Percentiles rank a stretch among this genome's conserved stretches.
Evolutionary conservation across 2,113 vertebrate species (phyloP).

Genomic region (Seriola rivoliana): DNA sequence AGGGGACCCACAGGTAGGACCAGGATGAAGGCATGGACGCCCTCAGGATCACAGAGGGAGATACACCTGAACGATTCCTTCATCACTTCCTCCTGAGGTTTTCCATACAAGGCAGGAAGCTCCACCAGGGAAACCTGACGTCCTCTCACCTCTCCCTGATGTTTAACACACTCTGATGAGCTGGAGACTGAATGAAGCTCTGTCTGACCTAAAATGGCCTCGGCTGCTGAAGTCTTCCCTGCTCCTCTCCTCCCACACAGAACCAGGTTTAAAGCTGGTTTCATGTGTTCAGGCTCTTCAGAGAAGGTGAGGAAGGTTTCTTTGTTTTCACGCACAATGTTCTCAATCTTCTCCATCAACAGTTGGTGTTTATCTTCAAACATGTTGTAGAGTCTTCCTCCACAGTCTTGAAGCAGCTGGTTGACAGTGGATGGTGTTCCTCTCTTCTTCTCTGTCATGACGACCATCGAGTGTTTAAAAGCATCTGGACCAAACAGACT

Average conservation of each 20-base stretch:
- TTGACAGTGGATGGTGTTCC: too few relatives aligned
- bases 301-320: conserved; percentile 10
- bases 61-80: too few relatives aligned
- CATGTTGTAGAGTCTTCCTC: conserved; percentile 20
- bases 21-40: too few relatives aligned
- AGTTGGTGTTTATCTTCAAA: accelerated
- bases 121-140: conserved; percentile 24
- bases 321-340: too few relatives aligned
- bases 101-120: conserved; percentile 10
- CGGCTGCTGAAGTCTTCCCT: conserved; percentile 42
- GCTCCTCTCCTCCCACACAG: conserved; percentile 57
- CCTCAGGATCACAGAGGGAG: too few relatives aligned
- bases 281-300: not conserved
- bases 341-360: conserved; percentile 46
- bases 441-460: too few relatives aligned
- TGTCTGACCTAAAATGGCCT: conserved; percentile 38
- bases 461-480: conserved; percentile 34
- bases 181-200: conserved; percentile 9
- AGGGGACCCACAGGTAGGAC: too few relatives aligned
- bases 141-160: conserved; percentile 36
- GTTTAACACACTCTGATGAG: conserved; percentile 38
- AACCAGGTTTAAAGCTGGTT: conserved; percentile 53
- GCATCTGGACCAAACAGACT: conserved; percentile 34
- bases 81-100: too few relatives aligned
- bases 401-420: conserved; percentile 35